Evolutionary conservation across 2,797 vertebrate genomes (phyloP), one percentile per base, ranked within the genome.

Genomic region (Rhinophrynus dorsalis): DNA sequence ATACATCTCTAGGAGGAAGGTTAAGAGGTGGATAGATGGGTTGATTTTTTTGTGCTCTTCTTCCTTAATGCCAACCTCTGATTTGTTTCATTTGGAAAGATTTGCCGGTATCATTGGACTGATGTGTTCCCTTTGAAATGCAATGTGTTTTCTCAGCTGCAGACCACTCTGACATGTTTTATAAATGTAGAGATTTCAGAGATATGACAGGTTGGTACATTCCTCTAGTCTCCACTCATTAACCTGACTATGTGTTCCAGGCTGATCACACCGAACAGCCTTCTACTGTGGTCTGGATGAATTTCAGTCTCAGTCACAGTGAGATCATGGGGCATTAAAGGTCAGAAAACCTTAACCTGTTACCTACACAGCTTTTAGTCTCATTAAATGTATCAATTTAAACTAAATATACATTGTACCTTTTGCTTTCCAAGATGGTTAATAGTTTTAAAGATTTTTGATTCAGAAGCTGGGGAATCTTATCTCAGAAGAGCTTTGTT

Each of bases 1-100:
- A 58, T 55, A 59, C 55, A 51, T 51, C 33, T 52, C 45, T 40
- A 51, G 3, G 29, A 59, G 30, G 6, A 38, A 60, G 10, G 37
- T 6, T 74, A 61, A 76, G 55, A 74, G 75, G 66, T 52, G 78
- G 45, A 54, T 5, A 44, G 11, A 13, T 66, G 24, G 23, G 30
- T 18, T 54, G 69, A 51, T 5, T 81, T 75, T 81, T 63, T 78
- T 40, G n/a, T 40, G 12, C 15, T 59, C 18, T 45, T 6, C 15
- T 7, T 3, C 18, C 66, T 29, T 33, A 33, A 63, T 71, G 59
- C 59, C 23, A 40, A 51, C 45, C 37, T 35, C 57, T 55, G 57
- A 77, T 78, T 70, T 80, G 30, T 77, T 84, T 75, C 47, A 78
- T 76, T 80, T 80, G 51, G 75, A 75, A n/a, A 66, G 7, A 37